phyloP scores from a whole-genome alignment of 2,888 invertebrate genomes.

The Mactromeris polynyma region DNA sequence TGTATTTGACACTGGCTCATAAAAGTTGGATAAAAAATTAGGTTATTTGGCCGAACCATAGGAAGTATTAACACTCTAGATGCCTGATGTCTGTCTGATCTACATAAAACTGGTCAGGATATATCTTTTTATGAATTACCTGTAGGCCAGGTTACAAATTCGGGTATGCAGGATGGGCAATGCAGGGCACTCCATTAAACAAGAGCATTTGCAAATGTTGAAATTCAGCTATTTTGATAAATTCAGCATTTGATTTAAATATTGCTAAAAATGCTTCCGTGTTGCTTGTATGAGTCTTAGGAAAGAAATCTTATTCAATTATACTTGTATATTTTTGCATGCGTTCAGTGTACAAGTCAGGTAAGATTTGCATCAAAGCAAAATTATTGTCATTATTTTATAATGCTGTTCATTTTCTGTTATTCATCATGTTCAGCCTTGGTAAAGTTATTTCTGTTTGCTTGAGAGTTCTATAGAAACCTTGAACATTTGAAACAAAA shows the following conservation, averaged over 20 bases:
- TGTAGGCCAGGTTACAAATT: too few species aligned
- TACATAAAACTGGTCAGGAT: too few species aligned
- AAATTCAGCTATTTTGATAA: neutral
- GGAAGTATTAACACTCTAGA: too few species aligned
- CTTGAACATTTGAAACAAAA: too few species aligned
- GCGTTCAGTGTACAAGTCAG: constrained; percentile 39
- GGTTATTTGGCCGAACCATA: too few species aligned
- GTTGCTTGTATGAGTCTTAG: neutral
- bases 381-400: neutral
- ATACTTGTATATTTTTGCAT: constrained; percentile 24
- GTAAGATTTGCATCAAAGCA: constrained; percentile 20
- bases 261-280: neutral
- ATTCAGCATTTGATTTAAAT: neutral
- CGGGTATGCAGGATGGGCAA: too few species aligned
- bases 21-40: too few species aligned
- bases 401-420: neutral
- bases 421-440: neutral
- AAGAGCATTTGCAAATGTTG: too few species aligned
- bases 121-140: too few species aligned
- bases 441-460: neutral
- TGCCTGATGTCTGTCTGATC: too few species aligned
- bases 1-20: too few species aligned
- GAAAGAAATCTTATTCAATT: neutral
- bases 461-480: neutral
- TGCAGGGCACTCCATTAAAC: too few species aligned